phyloP scores from a whole-genome alignment of 1,140 invertebrate genomes.

The Apis dorsata region DNA sequence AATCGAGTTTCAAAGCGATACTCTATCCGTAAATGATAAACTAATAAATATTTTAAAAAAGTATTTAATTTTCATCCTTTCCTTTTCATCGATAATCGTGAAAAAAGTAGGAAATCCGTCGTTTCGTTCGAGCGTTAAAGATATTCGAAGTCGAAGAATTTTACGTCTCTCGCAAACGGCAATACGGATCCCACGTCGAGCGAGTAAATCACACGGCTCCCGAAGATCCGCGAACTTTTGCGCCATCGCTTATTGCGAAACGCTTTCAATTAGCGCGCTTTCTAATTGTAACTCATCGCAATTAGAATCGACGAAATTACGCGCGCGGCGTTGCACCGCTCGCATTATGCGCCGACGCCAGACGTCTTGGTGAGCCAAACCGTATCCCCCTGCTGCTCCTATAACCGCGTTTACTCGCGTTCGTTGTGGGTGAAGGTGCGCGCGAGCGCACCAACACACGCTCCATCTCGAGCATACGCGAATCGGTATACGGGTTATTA shows the following conservation, averaged over 20 bases:
- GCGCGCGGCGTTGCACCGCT: constrained; percentile 56
- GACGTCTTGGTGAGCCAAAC: constrained; percentile 52
- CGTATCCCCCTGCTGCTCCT: constrained; percentile 36
- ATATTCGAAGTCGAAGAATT: not conserved
- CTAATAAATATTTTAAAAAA: too few relatives aligned
- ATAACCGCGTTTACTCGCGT: constrained; percentile 30
- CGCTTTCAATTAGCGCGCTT: constrained; percentile 77
- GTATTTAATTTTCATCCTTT: too few relatives aligned
- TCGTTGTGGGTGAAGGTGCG: not conserved
- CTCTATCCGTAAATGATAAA: too few relatives aligned
- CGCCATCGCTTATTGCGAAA: constrained; percentile 73
- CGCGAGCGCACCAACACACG: not conserved
- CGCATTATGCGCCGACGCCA: constrained; percentile 59
- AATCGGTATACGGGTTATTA: constrained; percentile 72
- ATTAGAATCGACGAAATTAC: constrained; percentile 75
- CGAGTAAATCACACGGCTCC: constrained; percentile 62
- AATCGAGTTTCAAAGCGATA: too few relatives aligned
- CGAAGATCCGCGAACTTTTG: constrained; percentile 63
- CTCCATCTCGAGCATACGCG: constrained; percentile 33
- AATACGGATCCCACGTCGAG: constrained; percentile 39
- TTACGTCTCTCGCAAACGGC: not conserved
- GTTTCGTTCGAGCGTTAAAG: too few relatives aligned
- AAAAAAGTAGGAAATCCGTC: too few relatives aligned
- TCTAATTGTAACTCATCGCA: constrained; percentile 75
- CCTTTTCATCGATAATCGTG: too few relatives aligned